phyloP scores from a whole-genome alignment of 2,888 invertebrate species.

The Nephrotoma guestfalica region DNA sequence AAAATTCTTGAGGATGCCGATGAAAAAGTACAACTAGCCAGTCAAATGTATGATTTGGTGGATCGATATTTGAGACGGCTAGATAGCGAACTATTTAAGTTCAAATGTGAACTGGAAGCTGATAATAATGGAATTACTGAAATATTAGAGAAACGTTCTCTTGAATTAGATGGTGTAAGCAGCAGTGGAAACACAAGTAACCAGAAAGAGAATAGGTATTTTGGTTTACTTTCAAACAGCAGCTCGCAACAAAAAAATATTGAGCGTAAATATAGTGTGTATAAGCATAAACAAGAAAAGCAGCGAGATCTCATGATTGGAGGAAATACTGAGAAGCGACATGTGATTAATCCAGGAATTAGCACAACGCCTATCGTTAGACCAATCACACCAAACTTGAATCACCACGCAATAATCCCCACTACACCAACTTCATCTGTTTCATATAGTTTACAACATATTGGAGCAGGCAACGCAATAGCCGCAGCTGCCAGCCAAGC shows the following conservation, averaged over 20 bases:
- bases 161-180: constrained; percentile 62
- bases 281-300: constrained; percentile 55
- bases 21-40: constrained; percentile 89
- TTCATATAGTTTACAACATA: constrained; percentile 61
- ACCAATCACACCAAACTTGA: constrained; percentile 20
- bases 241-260: neutral
- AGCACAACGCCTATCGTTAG: constrained; percentile 14
- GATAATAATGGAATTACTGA: constrained; percentile 98
- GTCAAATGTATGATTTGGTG: constrained; percentile 87
- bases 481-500: constrained; percentile 91
- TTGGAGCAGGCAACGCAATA: constrained; percentile 77
- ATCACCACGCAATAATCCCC: constrained; percentile 22
- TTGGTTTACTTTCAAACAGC: constrained; percentile 17
- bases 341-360: constrained; percentile 19
- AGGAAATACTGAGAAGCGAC: constrained; percentile 26
- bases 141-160: constrained; percentile 79
- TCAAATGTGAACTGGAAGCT: constrained; percentile 97
- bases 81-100: constrained; percentile 82
- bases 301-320: constrained; percentile 46
- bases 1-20: constrained; percentile 90
- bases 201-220: constrained; percentile 72
- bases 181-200: constrained; percentile 42
- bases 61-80: constrained; percentile 82
- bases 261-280: constrained; percentile 24
- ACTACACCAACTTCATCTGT: constrained; percentile 26